These are phyloP conservation scores for Coenonympha arcania DNA, from an alignment of 2,888 invertebrate species.

Conservation along the genomic window DNA sequence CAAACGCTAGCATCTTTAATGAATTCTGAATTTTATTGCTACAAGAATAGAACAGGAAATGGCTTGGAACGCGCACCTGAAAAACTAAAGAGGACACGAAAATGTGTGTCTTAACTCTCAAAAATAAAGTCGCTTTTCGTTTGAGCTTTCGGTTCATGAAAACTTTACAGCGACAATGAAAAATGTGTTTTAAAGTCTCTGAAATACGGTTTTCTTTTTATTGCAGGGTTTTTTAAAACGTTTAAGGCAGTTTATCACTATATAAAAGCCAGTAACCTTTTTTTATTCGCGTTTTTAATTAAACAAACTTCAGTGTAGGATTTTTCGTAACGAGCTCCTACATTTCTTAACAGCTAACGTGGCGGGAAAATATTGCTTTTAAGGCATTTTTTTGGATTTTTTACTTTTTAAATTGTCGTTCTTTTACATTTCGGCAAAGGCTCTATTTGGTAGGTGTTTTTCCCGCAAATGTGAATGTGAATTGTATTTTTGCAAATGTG, in stretches of 20 bases:
- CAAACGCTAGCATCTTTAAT: slow-evolving; percentile 42
- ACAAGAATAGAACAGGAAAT: slow-evolving; percentile 66
- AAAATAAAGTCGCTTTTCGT: no score
- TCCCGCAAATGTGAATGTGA: background rate
- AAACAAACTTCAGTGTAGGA: slow-evolving; percentile 54
- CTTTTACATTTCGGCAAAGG: slow-evolving; percentile 6
- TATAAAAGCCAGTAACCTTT: slow-evolving; percentile 62
- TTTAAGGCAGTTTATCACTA: slow-evolving; percentile 61
- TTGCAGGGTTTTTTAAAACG: slow-evolving; percentile 30
- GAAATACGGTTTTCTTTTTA: slow-evolving; percentile 38
- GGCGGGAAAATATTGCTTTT: slow-evolving; percentile 37
- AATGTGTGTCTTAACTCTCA: slow-evolving; percentile 33
- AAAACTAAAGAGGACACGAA: slow-evolving; percentile 33
- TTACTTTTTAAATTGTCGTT: slow-evolving; percentile 3
- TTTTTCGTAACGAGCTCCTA: slow-evolving; percentile 54
- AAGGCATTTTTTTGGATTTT: slow-evolving; percentile 14
- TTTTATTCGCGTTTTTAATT: slow-evolving; percentile 73
- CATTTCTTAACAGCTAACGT: slow-evolving; percentile 34
- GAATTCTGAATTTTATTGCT: slow-evolving; percentile 60
- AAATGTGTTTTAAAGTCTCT: slow-evolving; percentile 28
- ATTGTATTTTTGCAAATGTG: no score
- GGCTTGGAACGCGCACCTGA: slow-evolving; percentile 52
- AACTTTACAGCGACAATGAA: slow-evolving; percentile 20
- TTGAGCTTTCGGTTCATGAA: no score
- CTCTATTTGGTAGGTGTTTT: background rate